Percentiles rank a stretch among this genome's conserved stretches.
phyloP scores from a whole-genome alignment of 1,140 invertebrate genomes.

The Drosophila quadrilineata region DNA sequence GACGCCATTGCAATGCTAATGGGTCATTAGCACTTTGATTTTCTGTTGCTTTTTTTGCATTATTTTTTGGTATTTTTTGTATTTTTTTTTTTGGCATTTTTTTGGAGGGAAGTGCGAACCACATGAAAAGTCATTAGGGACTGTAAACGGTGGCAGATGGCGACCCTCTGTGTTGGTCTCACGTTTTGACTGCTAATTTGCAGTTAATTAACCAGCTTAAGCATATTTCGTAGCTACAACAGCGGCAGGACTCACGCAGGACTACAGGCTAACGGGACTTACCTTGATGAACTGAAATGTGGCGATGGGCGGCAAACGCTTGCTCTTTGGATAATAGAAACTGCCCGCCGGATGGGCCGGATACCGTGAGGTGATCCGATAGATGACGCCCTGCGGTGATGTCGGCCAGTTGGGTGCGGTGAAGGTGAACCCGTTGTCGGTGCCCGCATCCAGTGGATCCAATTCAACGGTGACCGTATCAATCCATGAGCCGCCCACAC shows the following conservation, averaged over 20 bases:
- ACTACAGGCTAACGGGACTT: too few species aligned
- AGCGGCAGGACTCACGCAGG: not conserved
- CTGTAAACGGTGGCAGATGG: conserved; percentile 7
- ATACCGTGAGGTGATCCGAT: conserved; percentile 93
- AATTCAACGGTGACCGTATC: conserved; percentile 96
- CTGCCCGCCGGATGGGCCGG: conserved; percentile 96
- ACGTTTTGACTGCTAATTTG: conserved; percentile 78
- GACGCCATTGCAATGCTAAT: conserved; percentile 79
- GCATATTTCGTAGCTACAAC: conserved; percentile 29
- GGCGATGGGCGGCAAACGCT: conserved; percentile 93
- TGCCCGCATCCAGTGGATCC: conserved; percentile 97
- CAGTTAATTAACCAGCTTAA: conserved; percentile 78
- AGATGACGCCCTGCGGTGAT: conserved; percentile 93
- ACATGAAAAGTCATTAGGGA: conserved; percentile 64
- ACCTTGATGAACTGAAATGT: conserved; percentile 95
- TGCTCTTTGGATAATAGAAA: conserved; percentile 95
- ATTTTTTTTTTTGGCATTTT: conserved; percentile 3
- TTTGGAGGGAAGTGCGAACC: conserved; percentile 7
- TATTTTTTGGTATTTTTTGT: conserved; percentile 9
- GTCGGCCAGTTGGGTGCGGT: conserved; percentile 97
- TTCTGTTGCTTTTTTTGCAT: conserved; percentile 32
- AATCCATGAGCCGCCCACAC: conserved; percentile 96
- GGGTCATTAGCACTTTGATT: conserved; percentile 79
- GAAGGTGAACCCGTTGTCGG: conserved; percentile 98
- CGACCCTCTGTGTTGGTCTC: conserved; percentile 4